Evolutionary conservation across 2,113 vertebrate species (phyloP).

Genomic region (Gasterosteus nipponicus): DNA sequence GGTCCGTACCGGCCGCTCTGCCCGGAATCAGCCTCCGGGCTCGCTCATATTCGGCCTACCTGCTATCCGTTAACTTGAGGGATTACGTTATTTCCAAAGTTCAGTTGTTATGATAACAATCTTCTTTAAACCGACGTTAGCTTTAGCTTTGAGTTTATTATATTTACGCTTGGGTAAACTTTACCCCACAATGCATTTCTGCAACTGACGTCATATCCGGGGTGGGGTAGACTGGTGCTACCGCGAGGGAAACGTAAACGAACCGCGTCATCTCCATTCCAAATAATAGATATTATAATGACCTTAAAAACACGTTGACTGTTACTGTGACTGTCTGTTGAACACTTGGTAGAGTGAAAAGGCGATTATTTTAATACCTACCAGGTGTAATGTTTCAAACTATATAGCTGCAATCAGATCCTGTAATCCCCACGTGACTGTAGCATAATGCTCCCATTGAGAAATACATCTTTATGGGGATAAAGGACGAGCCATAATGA

Average conservation of each 20-base stretch:
- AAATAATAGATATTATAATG: background rate
- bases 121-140: background rate
- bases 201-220: background rate
- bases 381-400: background rate
- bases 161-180: background rate
- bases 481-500: background rate
- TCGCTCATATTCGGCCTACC: background rate
- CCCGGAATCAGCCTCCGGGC: background rate
- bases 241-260: background rate
- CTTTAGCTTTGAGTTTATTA: background rate
- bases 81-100: background rate
- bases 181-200: constrained; percentile 5
- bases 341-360: background rate
- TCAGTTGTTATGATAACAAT: background rate
- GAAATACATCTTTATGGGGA: background rate
- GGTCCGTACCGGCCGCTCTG: background rate
- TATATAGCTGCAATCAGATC: no score
- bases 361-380: no score
- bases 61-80: no score
- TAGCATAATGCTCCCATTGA: background rate
- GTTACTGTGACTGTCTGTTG: background rate
- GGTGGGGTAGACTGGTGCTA: background rate
- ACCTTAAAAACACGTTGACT: background rate
- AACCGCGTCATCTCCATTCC: background rate
- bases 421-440: background rate